These are phyloP conservation scores for Zaprionus obscuricornis DNA, from an alignment of 2,888 invertebrate species.

Conservation along the genomic window DNA sequence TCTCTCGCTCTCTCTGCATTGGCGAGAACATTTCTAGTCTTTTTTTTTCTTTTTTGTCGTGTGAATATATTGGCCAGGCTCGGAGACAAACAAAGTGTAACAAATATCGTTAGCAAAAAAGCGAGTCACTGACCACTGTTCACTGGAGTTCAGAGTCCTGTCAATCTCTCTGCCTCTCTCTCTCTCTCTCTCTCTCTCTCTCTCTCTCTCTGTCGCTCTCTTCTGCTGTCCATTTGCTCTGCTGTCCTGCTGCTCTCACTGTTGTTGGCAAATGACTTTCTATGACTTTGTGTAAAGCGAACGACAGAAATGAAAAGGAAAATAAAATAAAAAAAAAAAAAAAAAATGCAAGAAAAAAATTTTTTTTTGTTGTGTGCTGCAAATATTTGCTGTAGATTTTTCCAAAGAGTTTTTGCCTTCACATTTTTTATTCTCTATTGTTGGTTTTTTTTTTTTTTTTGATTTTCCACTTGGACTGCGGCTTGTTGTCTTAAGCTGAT, in stretches of 20 bases:
- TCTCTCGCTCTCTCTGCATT: too few species aligned
- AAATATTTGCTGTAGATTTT: conserved; percentile 50
- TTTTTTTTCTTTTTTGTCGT: background rate
- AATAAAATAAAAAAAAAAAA: background rate
- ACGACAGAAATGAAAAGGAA: conserved; percentile 28
- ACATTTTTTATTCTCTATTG: background rate
- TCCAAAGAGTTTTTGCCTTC: conserved; percentile 5
- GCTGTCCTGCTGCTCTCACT: background rate
- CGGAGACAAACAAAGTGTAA: conserved; percentile 74
- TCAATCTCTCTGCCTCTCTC: too few species aligned
- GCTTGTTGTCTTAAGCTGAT: conserved; percentile 74
- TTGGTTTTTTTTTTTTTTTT: background rate
- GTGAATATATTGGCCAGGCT: conserved; percentile 48
- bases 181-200: too few species aligned
- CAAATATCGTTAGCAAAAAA: conserved; percentile 64
- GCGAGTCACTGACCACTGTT: conserved; percentile 21
- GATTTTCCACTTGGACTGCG: background rate
- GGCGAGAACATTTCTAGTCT: background rate
- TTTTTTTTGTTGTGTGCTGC: conserved; percentile 10
- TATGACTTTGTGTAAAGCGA: conserved; percentile 51
- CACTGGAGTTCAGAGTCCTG: conserved; percentile 6
- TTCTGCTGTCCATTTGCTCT: background rate
- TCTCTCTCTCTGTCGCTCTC: too few species aligned
- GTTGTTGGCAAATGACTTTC: conserved; percentile 73
- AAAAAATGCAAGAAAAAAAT: conserved; percentile 6